Percentiles rank a stretch among this genome's conserved stretches.
Conservation (phyloP, 2,888 invertebrate genomes). For the Dugesia japonica region DNA sequence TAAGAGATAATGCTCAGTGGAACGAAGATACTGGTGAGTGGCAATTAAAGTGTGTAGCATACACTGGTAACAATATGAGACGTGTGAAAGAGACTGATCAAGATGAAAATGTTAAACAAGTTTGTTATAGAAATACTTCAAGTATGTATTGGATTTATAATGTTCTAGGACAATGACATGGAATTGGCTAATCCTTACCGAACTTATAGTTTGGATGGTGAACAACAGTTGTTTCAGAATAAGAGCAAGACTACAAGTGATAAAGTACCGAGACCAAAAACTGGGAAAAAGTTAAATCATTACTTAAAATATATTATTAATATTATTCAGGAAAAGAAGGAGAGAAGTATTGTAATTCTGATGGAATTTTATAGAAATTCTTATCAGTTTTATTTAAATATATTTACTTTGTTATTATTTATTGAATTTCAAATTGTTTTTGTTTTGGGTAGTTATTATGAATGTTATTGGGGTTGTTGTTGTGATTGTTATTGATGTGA, state of each 20-base stretch:
- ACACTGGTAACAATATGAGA: constrained; percentile 93
- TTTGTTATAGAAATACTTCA: too few relatives aligned
- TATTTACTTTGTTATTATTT: too few relatives aligned
- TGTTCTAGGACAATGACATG: not conserved
- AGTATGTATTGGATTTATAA: too few relatives aligned
- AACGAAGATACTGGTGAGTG: constrained; percentile 96
- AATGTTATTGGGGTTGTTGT: too few relatives aligned
- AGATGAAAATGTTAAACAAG: not conserved
- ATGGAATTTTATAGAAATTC: not conserved
- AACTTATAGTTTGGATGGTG: not conserved
- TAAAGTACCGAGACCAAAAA: not conserved
- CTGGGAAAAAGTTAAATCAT: not conserved
- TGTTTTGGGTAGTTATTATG: too few relatives aligned
- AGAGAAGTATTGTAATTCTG: not conserved
- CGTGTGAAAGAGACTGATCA: not conserved
- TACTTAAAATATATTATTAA: not conserved
- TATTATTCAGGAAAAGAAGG: not conserved
- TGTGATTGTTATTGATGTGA: too few relatives aligned
- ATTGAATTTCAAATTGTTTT: too few relatives aligned
- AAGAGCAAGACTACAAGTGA: not conserved
- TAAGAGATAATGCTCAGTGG: constrained; percentile 78
- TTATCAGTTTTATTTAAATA: not conserved
- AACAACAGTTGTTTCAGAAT: not conserved
- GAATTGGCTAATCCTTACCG: not conserved
- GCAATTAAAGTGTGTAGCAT: constrained; percentile 90